Base-by-base conservation (phyloP, 2,113 vertebrate species). In the Actenoides hombroni region DNA sequence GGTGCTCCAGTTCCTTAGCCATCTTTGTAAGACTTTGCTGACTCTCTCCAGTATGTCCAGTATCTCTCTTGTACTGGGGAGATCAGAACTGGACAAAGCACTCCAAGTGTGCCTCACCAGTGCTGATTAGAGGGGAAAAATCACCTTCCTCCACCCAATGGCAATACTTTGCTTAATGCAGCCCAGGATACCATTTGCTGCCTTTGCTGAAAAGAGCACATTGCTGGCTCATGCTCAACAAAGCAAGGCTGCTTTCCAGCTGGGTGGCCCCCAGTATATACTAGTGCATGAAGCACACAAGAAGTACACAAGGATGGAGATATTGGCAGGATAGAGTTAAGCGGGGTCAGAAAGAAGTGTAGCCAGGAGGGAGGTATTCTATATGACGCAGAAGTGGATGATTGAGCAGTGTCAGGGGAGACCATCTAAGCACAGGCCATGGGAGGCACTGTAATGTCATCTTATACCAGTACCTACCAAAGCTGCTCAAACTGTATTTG, bases 361-460 rank as follows among this genome's bases (percentile, higher is more conserved):
- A 60, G 10, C 0, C 0, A 63, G 54, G 49, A 74, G 42, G 9
- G 9, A 74, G 48, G 49, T 35, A 54, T 37, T 25, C 33, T 37
- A n/a, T 23, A 70, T 37, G 56, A 59, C 56, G 39, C 48, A 75
- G 40, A 61, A 84, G 16, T 13, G 17, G 13, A 26, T 33, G 56
- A 25, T 0, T 9, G 9, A 91, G 25, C 17, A 25, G 15, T 70
- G 12, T 6, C 7, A 7, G 24, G 20, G 5, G 9, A 53, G 10
- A 49, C 1, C 1, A 16, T 16, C 37, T 31, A 46, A 67, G 51
- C 0, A 0, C 40, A 67, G 39, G 25, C 12, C 33, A 23, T 18
- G 20, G 26, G 42, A 88, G 5, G 35, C 11, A 49, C 49, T 61
- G 24, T 33, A 54, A 35, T 35, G 21, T 33, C 23, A n/a, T 9